Conservation (phyloP, 1,140 invertebrate species). For the Apis dorsata region DNA sequence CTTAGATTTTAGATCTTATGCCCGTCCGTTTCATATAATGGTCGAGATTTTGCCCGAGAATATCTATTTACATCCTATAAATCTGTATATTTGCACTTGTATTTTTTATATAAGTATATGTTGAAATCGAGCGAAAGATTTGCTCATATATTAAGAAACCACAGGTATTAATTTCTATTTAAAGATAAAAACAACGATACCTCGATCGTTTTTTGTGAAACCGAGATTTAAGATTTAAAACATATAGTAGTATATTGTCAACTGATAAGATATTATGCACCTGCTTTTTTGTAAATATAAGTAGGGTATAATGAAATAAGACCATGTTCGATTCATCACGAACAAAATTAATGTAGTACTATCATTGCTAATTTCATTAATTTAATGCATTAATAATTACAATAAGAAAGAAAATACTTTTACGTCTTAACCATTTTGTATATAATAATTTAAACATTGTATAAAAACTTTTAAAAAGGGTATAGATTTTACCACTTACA, state of each 20-base stretch:
- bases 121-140: neutral
- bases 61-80: slow-evolving; percentile 31
- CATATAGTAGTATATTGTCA: neutral
- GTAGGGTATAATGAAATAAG: slow-evolving; percentile 73
- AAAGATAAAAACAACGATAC: slow-evolving; percentile 21
- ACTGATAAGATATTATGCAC: slow-evolving; percentile 31
- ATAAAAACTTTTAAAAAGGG: slow-evolving; percentile 78
- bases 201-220: slow-evolving; percentile 8
- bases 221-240: neutral
- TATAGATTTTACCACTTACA: slow-evolving; percentile 56
- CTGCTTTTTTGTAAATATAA: slow-evolving; percentile 72
- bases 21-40: slow-evolving; percentile 33
- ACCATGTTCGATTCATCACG: slow-evolving; percentile 52
- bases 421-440: slow-evolving; percentile 76
- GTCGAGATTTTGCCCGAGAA: slow-evolving; percentile 21
- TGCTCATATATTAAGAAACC: neutral
- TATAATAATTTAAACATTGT: slow-evolving; percentile 79
- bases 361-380: slow-evolving; percentile 44
- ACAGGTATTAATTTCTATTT: neutral
- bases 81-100: slow-evolving; percentile 33
- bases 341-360: slow-evolving; percentile 47
- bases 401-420: slow-evolving; percentile 61
- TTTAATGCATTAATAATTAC: slow-evolving; percentile 54
- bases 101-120: slow-evolving; percentile 35
- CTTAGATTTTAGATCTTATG: slow-evolving; percentile 15